Percentiles rank a stretch among this genome's conserved stretches.
Conservation (phyloP, 2,797 vertebrate species). For the Coilia nasus region DNA sequence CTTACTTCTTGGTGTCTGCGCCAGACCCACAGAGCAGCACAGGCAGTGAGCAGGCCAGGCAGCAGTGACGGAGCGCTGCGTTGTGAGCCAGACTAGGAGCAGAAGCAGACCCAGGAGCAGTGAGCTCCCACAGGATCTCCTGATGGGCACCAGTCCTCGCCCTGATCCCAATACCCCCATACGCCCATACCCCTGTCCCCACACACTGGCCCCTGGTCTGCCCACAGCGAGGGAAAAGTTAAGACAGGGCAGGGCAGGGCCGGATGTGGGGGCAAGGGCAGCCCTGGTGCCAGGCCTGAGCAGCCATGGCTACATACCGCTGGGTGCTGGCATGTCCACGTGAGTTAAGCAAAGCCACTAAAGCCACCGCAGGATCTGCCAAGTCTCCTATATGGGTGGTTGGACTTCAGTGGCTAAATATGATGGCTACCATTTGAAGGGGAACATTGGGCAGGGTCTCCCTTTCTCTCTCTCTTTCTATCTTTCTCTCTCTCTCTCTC, state of each 20-base stretch:
- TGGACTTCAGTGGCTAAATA: conserved; percentile 5
- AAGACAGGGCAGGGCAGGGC: conserved; percentile 10
- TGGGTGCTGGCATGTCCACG: background rate
- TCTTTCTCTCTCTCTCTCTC: background rate
- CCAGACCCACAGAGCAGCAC: conserved; percentile 67
- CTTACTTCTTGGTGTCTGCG: conserved; percentile 64
- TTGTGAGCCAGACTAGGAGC: conserved; percentile 7
- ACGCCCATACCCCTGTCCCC: conserved; percentile 44
- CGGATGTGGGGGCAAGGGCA: background rate
- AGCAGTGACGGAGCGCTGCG: background rate
- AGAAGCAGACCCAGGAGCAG: conserved; percentile 44
- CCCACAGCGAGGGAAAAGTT: background rate
- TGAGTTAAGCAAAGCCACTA: background rate
- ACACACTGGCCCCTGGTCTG: conserved; percentile 56
- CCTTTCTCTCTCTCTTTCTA: background rate
- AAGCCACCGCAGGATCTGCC: conserved; percentile 10
- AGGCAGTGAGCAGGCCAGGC: conserved; percentile 55
- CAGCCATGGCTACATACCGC: background rate
- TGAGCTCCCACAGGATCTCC: conserved; percentile 32
- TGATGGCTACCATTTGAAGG: conserved; percentile 11
- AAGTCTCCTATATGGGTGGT: conserved; percentile 12
- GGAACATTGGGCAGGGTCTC: background rate
- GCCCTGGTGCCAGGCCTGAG: background rate
- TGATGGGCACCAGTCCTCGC: conserved; percentile 67
- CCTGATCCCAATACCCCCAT: background rate